Conservation (phyloP, 92 coral and sea anemone species). For the Pocillopora grandis region DNA sequence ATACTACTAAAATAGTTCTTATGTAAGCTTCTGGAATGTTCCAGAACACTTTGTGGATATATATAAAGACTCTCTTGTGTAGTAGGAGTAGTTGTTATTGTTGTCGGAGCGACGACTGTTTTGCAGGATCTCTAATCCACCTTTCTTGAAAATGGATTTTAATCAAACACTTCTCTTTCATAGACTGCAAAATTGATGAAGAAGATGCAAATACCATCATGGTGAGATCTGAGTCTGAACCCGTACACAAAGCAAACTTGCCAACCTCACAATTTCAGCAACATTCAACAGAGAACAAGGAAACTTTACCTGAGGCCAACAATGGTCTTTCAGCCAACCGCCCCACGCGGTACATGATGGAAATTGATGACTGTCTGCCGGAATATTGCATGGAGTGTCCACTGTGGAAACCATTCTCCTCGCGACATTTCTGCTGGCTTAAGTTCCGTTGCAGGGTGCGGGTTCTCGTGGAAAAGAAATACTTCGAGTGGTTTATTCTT, state of each 20-base stretch:
- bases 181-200: not conserved
- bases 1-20: too few species aligned
- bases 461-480: constrained; percentile 80
- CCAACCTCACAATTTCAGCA: constrained; percentile 1
- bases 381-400: constrained; percentile 67
- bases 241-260: not conserved
- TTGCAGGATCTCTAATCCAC: too few species aligned
- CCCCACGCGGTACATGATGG: constrained; percentile 65
- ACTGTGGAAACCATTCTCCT: constrained; percentile 39
- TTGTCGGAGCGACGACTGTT: too few species aligned
- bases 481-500: constrained; percentile 86
- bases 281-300: constrained; percentile 1
- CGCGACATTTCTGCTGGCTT: constrained; percentile 75
- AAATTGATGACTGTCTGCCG: constrained; percentile 83
- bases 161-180: not conserved
- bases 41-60: too few species aligned
- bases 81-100: too few species aligned
- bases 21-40: too few species aligned
- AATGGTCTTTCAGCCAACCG: not conserved
- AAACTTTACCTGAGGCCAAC: not conserved
- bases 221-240: not conserved
- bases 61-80: too few species aligned
- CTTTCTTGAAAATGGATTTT: not conserved
- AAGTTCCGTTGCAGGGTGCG: constrained; percentile 85
- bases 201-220: not conserved